Conservation (phyloP, 2,888 invertebrate genomes). For the Plemyria rubiginata region DNA sequence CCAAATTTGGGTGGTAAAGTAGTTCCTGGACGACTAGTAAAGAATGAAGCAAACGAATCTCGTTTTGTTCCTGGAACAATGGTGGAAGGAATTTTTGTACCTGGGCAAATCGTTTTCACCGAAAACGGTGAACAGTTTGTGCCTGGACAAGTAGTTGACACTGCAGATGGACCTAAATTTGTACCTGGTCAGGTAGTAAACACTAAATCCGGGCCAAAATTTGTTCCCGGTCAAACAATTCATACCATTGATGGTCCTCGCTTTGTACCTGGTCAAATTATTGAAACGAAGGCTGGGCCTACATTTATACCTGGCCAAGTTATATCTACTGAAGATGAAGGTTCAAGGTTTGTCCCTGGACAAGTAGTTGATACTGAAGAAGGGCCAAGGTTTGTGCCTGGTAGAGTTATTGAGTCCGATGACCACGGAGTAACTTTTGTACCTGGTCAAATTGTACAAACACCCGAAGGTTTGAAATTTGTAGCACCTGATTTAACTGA, state of each 20-base stretch:
- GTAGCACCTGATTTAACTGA: constrained; percentile 88
- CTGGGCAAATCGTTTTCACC: constrained; percentile 88
- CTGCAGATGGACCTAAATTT: constrained; percentile 88
- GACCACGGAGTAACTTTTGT: constrained; percentile 90
- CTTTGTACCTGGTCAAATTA: constrained; percentile 92
- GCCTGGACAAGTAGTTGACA: constrained; percentile 90
- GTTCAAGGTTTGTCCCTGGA: constrained; percentile 86
- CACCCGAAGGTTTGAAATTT: constrained; percentile 88
- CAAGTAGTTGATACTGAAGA: constrained; percentile 90
- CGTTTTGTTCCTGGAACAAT: constrained; percentile 89
- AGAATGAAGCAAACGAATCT: constrained; percentile 85
- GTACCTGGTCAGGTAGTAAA: constrained; percentile 92
- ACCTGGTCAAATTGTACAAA: constrained; percentile 91
- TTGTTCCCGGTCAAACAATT: constrained; percentile 89
- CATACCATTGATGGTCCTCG: constrained; percentile 89
- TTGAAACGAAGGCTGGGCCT: constrained; percentile 90
- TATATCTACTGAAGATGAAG: constrained; percentile 86
- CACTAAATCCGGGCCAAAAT: constrained; percentile 87
- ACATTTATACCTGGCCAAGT: constrained; percentile 92
- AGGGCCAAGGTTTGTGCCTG: constrained; percentile 89
- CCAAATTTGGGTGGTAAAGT: constrained; percentile 84
- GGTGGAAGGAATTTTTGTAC: constrained; percentile 87
- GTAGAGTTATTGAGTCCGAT: constrained; percentile 89
- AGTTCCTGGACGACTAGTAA: constrained; percentile 87
- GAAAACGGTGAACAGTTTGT: constrained; percentile 89